Percentiles rank a stretch among this genome's conserved stretches.
Evolutionary conservation across 2,888 invertebrate genomes (phyloP).

Genomic region (Acronicta psi): DNA sequence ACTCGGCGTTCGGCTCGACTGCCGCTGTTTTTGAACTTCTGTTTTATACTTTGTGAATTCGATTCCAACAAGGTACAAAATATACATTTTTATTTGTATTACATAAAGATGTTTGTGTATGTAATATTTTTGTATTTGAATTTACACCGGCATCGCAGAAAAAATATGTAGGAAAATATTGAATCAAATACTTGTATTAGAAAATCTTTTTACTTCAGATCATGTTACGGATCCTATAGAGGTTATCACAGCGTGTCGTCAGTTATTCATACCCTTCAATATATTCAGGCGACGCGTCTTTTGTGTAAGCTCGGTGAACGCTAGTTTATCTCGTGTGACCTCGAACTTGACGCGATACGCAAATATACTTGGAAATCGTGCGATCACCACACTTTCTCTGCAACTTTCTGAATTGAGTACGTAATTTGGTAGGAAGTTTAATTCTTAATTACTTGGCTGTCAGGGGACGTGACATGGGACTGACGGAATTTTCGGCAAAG

Average conservation of each 20-base stretch:
- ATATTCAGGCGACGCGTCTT: constrained; percentile 22
- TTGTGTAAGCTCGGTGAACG: constrained; percentile 21
- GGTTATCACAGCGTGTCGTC: constrained; percentile 6
- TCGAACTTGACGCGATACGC: constrained; percentile 40
- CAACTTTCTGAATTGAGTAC: constrained; percentile 29
- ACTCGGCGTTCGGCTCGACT: too few species aligned
- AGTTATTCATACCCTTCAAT: constrained; percentile 33
- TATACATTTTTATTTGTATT: too few species aligned
- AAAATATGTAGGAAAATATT: background rate
- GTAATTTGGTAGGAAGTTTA: background rate
- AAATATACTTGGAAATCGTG: constrained; percentile 41
- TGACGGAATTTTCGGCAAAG: too few species aligned
- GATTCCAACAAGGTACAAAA: too few species aligned
- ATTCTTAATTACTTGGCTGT: background rate
- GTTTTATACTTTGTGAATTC: too few species aligned
- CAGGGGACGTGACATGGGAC: too few species aligned
- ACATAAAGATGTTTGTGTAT: too few species aligned
- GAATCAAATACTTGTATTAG: too few species aligned
- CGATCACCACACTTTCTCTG: constrained; percentile 27
- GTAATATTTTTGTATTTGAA: too few species aligned
- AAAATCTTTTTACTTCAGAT: background rate
- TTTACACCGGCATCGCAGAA: background rate
- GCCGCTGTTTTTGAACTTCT: too few species aligned
- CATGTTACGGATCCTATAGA: background rate
- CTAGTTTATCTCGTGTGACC: constrained; percentile 32